Conservation (phyloP, 2,888 invertebrate species). For the Agrotis ipsilon region DNA sequence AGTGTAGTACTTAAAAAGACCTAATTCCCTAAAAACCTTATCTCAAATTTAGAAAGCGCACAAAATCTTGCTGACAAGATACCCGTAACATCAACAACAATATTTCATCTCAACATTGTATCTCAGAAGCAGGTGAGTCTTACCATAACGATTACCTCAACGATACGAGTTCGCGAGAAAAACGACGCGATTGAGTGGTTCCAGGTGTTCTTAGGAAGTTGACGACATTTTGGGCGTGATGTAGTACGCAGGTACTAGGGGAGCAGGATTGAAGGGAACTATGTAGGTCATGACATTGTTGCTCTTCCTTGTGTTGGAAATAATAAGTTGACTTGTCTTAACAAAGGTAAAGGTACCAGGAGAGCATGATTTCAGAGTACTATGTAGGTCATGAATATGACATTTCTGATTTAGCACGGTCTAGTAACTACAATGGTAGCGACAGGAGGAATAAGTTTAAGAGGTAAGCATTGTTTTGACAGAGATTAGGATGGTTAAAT, state of each 20-base stretch:
- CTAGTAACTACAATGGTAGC: no score
- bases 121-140: conserved; percentile 45
- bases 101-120: conserved; percentile 13
- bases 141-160: conserved; percentile 37
- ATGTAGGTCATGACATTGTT: not conserved
- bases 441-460: no score
- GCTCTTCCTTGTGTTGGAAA: no score
- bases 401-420: no score
- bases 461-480: no score
- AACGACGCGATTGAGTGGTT: conserved; percentile 42
- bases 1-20: no score
- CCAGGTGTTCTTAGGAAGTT: conserved; percentile 49
- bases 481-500: no score
- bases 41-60: not conserved
- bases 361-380: no score
- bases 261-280: conserved; percentile 1
- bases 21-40: no score
- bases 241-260: conserved; percentile 40
- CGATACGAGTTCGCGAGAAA: conserved; percentile 32
- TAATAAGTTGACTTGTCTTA: no score
- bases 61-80: conserved; percentile 5
- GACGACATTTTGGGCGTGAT: conserved; percentile 44
- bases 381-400: no score
- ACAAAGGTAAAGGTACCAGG: no score
- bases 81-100: conserved; percentile 3